phyloP scores from a whole-genome alignment of 2,888 invertebrate genomes.

The Drosophila tripunctata region DNA sequence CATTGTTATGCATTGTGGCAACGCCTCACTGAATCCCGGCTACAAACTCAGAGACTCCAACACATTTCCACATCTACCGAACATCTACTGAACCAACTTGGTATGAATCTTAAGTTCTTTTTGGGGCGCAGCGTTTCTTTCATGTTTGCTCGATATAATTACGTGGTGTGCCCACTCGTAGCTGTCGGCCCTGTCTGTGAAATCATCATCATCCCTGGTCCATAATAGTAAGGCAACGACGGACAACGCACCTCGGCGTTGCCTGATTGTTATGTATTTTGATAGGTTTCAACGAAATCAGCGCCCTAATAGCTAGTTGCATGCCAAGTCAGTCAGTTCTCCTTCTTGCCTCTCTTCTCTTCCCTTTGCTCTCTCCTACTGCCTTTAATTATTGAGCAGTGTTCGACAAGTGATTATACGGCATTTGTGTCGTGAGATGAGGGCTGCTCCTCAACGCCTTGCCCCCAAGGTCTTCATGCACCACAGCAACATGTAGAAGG shows the following conservation, averaged over 20 bases:
- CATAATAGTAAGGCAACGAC: background rate
- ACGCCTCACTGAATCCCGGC: constrained; percentile 62
- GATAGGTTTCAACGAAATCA: constrained; percentile 80
- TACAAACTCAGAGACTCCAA: background rate
- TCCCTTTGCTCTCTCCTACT: background rate
- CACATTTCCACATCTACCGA: background rate
- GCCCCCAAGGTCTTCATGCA: constrained; percentile 19
- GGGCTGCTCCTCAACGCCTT: constrained; percentile 42
- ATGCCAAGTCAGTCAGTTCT: constrained; percentile 50
- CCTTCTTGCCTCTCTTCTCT: background rate
- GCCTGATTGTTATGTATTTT: constrained; percentile 76
- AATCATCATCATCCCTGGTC: constrained; percentile 67
- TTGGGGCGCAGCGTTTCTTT: constrained; percentile 62
- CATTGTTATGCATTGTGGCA: constrained; percentile 76
- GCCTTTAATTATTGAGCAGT: constrained; percentile 76
- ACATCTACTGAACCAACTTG: background rate
- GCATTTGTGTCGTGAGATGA: constrained; percentile 75
- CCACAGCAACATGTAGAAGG: background rate
- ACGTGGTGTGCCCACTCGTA: constrained; percentile 54
- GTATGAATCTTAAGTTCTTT: constrained; percentile 7
- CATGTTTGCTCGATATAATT: constrained; percentile 78
- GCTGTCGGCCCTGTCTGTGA: constrained; percentile 52
- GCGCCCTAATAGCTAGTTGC: constrained; percentile 71
- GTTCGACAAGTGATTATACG: constrained; percentile 81
- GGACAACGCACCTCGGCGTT: constrained; percentile 1